phyloP scores from a whole-genome alignment of 2,113 vertebrate species.

The Galbula dea region DNA sequence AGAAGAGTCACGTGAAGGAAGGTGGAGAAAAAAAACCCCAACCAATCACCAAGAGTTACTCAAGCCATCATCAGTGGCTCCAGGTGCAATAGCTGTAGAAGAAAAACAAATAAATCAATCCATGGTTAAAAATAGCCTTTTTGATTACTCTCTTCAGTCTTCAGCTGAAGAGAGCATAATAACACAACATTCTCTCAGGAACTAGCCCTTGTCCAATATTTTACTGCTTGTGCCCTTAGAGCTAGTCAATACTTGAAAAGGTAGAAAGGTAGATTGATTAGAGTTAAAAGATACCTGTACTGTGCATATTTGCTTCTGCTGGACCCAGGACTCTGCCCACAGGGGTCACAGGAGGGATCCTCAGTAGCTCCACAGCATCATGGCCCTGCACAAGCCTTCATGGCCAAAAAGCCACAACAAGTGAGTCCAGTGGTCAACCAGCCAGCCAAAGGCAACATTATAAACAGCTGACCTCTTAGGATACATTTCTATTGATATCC shows the following conservation, averaged over 20 bases:
- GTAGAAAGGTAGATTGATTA: not conserved
- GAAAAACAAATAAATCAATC: slow-evolving; percentile 63
- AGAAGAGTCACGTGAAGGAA: not conserved
- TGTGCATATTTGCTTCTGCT: not conserved
- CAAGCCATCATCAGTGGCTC: slow-evolving; percentile 48
- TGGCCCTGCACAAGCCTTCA: rapidly evolving
- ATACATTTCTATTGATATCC: not conserved
- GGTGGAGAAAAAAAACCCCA: not conserved
- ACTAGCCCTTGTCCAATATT: slow-evolving; percentile 47
- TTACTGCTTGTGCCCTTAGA: slow-evolving; percentile 39
- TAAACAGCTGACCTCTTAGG: not conserved
- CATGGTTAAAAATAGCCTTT: slow-evolving; percentile 59
- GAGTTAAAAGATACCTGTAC: not conserved
- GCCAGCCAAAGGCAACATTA: not conserved
- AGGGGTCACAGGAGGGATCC: not conserved
- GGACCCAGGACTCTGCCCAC: not conserved
- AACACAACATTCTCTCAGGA: slow-evolving; percentile 36
- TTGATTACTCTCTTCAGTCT: slow-evolving; percentile 63
- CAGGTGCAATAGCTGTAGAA: slow-evolving; percentile 41
- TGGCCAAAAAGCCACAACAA: rapidly evolving
- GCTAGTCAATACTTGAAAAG: slow-evolving; percentile 17
- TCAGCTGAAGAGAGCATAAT: slow-evolving; percentile 1
- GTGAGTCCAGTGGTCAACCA: rapidly evolving
- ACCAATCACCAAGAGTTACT: slow-evolving; percentile 5
- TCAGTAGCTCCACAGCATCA: not conserved